phyloP scores from a whole-genome alignment of 2,797 vertebrate species.

The Chaenodraco wilsoni region DNA sequence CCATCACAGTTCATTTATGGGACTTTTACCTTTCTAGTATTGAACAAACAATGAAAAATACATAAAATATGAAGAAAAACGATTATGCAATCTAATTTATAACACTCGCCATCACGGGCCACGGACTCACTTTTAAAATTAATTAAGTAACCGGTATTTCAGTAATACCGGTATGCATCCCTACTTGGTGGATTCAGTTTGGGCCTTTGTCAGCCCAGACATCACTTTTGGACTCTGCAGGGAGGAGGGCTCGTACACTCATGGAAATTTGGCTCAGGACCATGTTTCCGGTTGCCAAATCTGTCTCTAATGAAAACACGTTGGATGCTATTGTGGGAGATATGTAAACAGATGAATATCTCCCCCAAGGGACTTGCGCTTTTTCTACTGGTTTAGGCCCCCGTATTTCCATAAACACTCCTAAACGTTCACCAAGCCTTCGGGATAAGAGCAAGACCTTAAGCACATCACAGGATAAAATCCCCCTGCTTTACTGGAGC shows the following conservation, averaged over 20 bases:
- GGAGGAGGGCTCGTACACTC: slow-evolving; percentile 54
- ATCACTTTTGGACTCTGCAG: slow-evolving; percentile 37
- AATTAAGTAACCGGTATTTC: too few relatives aligned
- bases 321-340: slow-evolving; percentile 77
- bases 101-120: too few relatives aligned
- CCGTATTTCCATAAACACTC: slow-evolving; percentile 67
- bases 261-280: slow-evolving; percentile 84
- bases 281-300: slow-evolving; percentile 79
- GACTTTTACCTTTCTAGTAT: too few relatives aligned
- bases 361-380: slow-evolving; percentile 43
- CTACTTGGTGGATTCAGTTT: slow-evolving; percentile 15
- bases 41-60: too few relatives aligned
- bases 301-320: slow-evolving; percentile 70
- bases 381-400: slow-evolving; percentile 59
- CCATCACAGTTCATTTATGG: too few relatives aligned
- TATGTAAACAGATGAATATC: slow-evolving; percentile 84
- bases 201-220: slow-evolving; percentile 21
- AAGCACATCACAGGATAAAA: slow-evolving; percentile 62
- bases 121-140: too few relatives aligned
- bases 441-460: slow-evolving; percentile 58
- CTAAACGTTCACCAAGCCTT: slow-evolving; percentile 59
- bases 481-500: slow-evolving; percentile 36
- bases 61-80: too few relatives aligned
- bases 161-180: too few relatives aligned
- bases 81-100: too few relatives aligned